Evolutionary conservation across 2,797 vertebrate species (phyloP).

Genomic region (Cynopterus sphinx): DNA sequence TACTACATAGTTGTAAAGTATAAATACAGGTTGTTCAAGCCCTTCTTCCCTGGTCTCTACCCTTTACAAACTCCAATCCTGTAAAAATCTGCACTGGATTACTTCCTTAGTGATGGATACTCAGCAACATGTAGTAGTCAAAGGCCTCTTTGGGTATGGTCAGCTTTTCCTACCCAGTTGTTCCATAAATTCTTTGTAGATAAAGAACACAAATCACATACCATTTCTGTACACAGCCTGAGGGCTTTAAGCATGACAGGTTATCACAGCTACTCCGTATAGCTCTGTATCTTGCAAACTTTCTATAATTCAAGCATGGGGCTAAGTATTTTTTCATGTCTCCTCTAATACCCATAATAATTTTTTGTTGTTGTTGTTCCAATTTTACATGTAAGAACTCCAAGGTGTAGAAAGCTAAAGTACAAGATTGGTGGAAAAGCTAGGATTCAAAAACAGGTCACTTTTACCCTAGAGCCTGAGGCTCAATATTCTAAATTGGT

Average conservation of each 20-base stretch:
- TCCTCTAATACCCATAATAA: not conserved
- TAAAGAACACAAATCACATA: not conserved
- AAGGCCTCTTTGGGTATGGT: not conserved
- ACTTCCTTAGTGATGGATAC: not conserved
- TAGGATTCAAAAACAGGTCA: not conserved
- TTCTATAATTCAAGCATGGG: not conserved
- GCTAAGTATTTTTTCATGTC: not conserved
- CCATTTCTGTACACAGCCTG: not conserved
- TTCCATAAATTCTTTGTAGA: not conserved
- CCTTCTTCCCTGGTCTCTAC: not conserved
- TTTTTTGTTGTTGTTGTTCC: not conserved
- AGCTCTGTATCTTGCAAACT: not conserved
- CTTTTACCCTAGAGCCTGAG: not conserved
- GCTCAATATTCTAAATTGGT: not conserved
- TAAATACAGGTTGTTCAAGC: not conserved
- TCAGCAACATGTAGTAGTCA: not conserved
- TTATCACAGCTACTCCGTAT: not conserved
- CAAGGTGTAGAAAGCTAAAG: not conserved
- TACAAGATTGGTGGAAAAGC: not conserved
- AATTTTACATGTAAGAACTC: not conserved
- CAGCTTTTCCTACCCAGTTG: not conserved
- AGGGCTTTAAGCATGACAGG: no score
- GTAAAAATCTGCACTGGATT: not conserved
- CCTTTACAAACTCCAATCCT: not conserved
- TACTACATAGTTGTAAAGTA: not conserved